Evolutionary conservation across 2,113 vertebrate species (phyloP), one percentile per base, ranked within the genome.

Genomic region (Oncorhynchus kisutch): DNA sequence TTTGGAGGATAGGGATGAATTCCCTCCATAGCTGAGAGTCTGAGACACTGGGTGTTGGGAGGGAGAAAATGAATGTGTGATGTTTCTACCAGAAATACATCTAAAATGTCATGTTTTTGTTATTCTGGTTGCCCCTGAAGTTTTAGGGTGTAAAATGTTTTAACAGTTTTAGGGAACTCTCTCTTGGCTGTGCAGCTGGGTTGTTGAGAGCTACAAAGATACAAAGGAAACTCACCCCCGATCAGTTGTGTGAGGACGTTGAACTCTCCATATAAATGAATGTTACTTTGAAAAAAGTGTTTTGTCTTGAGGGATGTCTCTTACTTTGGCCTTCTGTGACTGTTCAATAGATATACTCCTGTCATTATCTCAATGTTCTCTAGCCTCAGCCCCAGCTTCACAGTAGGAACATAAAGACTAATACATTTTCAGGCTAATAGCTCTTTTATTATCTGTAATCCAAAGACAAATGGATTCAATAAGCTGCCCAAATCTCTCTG

Each of bases 371-470:
- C 24, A 29, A 67, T 14, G 27, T 29, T 27, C 27, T 25, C 16
- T 31, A 45, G 14, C 24, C 13, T 24, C 27, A 27, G 13, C 24
- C 65, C 14, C 65, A 45, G 39, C 39, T 45, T 9, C 9, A 45
- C 39, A 29, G 34, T 9, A 69, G 67, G 18, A 48, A 34, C 71
- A 78, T 74, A 74, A 62, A 67, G 73, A 31, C 78, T 84, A 85
- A 87, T 89, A 83, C 74, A 77, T 89, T 83, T 76, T 66, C 62
- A 14, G 39, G 74, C 84, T 90, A 88, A 90, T 83, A 84, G 84
- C 80, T 87, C 85, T 89, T 92, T 88, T 84, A 92, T 89, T 89
- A 89, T 82, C 81, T 82, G 81, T 87, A 88, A 86, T 89, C 84
- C 69, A 76, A 72, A 87, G 85, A 92, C 82, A 84, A 92, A 91